A percentile compares a stretch with the other conserved stretches of the same genome.
phyloP scores from a whole-genome alignment of 2,113 vertebrate genomes.

The Phasianus colchicus region DNA sequence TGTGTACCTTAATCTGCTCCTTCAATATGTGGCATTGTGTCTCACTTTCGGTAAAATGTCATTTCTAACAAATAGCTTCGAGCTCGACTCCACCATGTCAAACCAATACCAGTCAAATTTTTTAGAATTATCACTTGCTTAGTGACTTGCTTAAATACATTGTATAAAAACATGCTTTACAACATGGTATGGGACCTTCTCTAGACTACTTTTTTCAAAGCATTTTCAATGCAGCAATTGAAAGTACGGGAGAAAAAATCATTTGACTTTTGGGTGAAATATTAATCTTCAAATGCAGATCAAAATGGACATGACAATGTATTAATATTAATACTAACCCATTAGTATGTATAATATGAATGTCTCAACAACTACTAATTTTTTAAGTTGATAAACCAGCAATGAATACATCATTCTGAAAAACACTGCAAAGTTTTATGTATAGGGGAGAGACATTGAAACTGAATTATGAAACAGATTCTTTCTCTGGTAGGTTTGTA shows the following conservation, averaged over 20 bases:
- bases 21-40: not conserved
- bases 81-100: not conserved
- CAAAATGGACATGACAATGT: conserved; percentile 18
- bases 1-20: not conserved
- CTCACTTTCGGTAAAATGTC: not conserved
- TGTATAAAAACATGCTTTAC: not conserved
- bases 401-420: conserved; percentile 58
- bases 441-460: conserved; percentile 27
- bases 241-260: not conserved
- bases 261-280: not conserved
- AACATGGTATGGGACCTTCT: not conserved
- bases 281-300: conserved; percentile 27
- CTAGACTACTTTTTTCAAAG: not conserved
- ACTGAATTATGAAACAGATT: conserved; percentile 55
- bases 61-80: not conserved
- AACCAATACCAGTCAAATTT: conserved; percentile 4
- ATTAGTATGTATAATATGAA: conserved; percentile 51
- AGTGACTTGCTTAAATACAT: not conserved
- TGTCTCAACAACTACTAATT: conserved; percentile 64
- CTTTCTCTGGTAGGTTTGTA: conserved; percentile 47
- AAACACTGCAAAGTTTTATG: conserved; percentile 54
- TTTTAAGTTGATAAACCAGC: conserved; percentile 55
- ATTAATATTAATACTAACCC: conserved; percentile 45
- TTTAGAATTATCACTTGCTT: not conserved
- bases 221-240: not conserved